Base-by-base conservation (phyloP, 2,797 vertebrate genomes). In the Carapus acus region DNA sequence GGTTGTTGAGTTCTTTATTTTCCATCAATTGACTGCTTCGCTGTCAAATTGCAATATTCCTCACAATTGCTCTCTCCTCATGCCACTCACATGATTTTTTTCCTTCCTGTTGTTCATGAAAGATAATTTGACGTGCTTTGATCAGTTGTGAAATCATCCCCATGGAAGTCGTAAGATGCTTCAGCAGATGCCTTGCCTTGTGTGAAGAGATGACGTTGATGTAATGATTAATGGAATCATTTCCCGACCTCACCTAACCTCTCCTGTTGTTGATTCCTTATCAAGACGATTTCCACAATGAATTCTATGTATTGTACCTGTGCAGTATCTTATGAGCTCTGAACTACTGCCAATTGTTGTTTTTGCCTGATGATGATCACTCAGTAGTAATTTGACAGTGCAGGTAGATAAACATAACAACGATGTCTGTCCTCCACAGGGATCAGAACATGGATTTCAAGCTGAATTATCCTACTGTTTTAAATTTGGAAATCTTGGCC, bases 1-100 rank as follows among this genome's bases (percentile, higher is more conserved):
- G 74, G 74, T 65, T 68, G 57, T 64, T 63, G 42, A 68, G 66
- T 75, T 71, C 68, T 69, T 55, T n/a, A n/a, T 55, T 59, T 58
- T 61, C 49, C 50, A 49, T 58, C 65, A 58, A 64, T 21, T n/a
- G 31, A 43, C 24, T 57, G 65, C 76, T 53, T 67, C 6, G 1
- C 43, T 77, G 65, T 69, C 73, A 67, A 76, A 72, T 67, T 47
- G 49, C 54, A 36, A 18, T 48, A 52, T 43, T 34, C 27, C 48
- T 31, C 12, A 31, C 24, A 8, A 31, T 46, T n/a, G n/a, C n/a
- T n/a, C n/a, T n/a, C n/a, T n/a, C n/a, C n/a, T n/a, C n/a, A 58
- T 41, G 22, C 50, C 63, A 61, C 58, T 43, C 36, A 44, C 47
- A 47, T 66, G 41, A 56, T 47, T 33, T 80, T 58, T 49, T 29